These are phyloP conservation scores for Drosophila quadrilineata DNA, from an alignment of 1,140 invertebrate genomes.

Conservation along the genomic window DNA sequence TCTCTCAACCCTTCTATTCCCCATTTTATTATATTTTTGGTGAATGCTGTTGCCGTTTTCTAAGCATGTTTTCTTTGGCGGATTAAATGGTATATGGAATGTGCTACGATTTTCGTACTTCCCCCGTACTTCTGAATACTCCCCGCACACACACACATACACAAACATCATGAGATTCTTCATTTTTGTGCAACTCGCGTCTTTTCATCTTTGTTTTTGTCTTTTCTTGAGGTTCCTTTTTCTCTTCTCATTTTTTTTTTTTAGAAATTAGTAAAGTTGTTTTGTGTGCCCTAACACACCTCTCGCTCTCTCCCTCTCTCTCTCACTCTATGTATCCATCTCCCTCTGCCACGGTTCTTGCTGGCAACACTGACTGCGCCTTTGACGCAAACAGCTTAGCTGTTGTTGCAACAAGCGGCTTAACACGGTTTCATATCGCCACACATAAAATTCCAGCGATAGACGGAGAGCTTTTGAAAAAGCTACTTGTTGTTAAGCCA, in stretches of 20 bases:
- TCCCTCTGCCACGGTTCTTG: constrained; percentile 11
- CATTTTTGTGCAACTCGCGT: not conserved
- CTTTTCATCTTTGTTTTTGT: not conserved
- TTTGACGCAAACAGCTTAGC: constrained; percentile 38
- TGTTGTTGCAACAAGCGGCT: constrained; percentile 70
- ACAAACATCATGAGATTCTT: not conserved
- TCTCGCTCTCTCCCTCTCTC: too few species aligned
- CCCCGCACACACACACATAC: too few species aligned
- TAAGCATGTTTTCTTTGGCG: constrained; percentile 74
- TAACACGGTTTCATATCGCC: constrained; percentile 33
- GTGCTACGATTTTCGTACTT: too few species aligned
- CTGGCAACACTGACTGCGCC: not conserved
- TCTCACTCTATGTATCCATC: constrained; percentile 22
- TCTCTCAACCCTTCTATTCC: constrained; percentile 30
- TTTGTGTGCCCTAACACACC: too few species aligned
- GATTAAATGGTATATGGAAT: too few species aligned
- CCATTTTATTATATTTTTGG: too few species aligned
- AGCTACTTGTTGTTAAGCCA: not conserved
- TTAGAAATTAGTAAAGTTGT: constrained; percentile 39
- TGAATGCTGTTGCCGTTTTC: too few species aligned
- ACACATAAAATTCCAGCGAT: too few species aligned
- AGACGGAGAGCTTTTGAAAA: not conserved
- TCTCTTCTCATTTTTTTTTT: constrained; percentile 10
- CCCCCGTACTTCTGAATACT: too few species aligned
- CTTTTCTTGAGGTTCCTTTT: constrained; percentile 38